Base-by-base conservation (phyloP, 2,888 invertebrate genomes). In the Seira sanloemensis region DNA sequence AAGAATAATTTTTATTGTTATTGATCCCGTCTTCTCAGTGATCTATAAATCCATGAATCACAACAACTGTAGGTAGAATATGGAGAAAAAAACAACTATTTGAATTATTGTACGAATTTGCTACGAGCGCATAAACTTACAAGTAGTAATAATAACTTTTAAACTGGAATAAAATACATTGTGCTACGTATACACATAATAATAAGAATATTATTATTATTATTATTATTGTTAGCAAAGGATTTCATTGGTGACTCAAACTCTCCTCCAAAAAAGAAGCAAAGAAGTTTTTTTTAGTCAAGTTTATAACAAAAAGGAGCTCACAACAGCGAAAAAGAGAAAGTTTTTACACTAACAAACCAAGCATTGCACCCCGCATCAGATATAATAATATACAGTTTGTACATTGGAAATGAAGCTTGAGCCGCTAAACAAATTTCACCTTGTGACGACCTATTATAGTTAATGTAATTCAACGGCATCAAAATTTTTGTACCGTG, bases 11-110 rank as follows among this genome's bases (percentile, higher is more conserved):
- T 2, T n/a, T 50, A 50, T 18, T 50, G 50, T 50, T 66, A 72
- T 78, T 78, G 72, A 50, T 72, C 78, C 78, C 78, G 50, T 71
- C 78, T 78, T 72, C 66, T 78, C 78, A 69, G 71, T 78, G 78
- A 78, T 78, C 78, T 78, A 71, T 19, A 65, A 24, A 65, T 50
- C 50, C 50, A 50, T 50, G 50, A 50, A 50, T 50, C 50, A 50
- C 50, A 50, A 50, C 2, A 50, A 50, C 16, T 7, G 1, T 50
- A 12, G 50, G 2, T 50, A 37, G 16, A 7, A 50, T 50, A 50
- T 50, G 50, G 37, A 37, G 12, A 12, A 37, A 37, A 37, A 7
- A 37, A 37, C 37, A 37, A 37, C 37, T 7, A 7, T 37, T 37
- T 37, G 5, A 37, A 68, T n/a, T 23, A 68, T 68, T 46, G 37